Evolutionary conservation across 2,113 vertebrate genomes (phyloP), one percentile per base, ranked within the genome.

Genomic region (Chrysochloris asiatica): DNA sequence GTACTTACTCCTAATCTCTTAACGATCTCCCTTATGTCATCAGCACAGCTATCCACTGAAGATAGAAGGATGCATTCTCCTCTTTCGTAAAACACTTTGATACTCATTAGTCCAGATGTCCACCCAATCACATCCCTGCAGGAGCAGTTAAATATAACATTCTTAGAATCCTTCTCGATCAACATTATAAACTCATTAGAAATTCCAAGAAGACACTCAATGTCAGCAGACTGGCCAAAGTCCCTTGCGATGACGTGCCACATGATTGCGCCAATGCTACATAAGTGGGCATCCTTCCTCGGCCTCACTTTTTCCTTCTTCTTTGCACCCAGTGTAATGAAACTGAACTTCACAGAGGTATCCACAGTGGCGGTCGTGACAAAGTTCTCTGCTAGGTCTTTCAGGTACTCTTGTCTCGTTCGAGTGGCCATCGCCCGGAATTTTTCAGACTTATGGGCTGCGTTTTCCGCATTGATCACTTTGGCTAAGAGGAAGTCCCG

Each of bases 401-500:
- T 99, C 96, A 99, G 97, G 97, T 99, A 99, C 96, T 99, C 99
- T 97, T 99, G 99, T 85, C 99, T 98, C 0, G 99, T 99, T 73
- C 99, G 98, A 4, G 99, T 99, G 65, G 99, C 99, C 99, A 99
- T 99, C 38, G 99, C 99, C 36, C 99, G 97, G 94, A 99, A 99
- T 97, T 99, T 99, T 96, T 99, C 99, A 0, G 99, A 99, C 24
- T 99, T 99, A 96, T 99, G 99, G 5, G 99, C 99, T 0, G 99
- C 99, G 14, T 99, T 99, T 97, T 99, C 99, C 61, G 99, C 99
- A 12, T 99, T 99, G 97, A 99, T 99, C 76, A 99, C 99, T 98
- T 99, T 99, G 92, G 99, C 99, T 83, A 99, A 98, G 47, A 99
- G 98, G 97, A 99, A 99, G 99, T 99, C 99, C 99, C 99, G 98